A percentile compares a stretch with the other conserved stretches of the same genome.
Evolutionary conservation across 2,888 invertebrate genomes (phyloP).

Genomic region (Meta bourneti): DNA sequence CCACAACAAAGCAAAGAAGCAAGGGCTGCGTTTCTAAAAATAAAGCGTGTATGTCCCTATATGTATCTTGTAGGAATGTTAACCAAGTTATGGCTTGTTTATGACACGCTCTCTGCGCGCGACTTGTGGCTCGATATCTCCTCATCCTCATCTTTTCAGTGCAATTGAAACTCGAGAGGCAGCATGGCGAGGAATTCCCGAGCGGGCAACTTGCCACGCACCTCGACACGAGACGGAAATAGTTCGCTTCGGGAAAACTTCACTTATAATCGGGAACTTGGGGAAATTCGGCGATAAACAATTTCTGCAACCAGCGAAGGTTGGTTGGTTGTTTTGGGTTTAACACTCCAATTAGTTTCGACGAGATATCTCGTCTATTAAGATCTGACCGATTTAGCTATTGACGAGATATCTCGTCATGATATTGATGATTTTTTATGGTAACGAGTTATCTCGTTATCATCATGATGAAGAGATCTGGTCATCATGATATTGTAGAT

Average conservation of each 20-base stretch:
- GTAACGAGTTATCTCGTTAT: background rate
- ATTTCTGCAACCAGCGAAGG: background rate
- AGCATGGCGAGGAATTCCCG: constrained; percentile 22
- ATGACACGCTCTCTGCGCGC: constrained; percentile 25
- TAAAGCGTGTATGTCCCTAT: constrained; percentile 49
- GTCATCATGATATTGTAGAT: background rate
- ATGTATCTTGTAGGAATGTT: constrained; percentile 67
- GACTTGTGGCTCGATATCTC: constrained; percentile 39
- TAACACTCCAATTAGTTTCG: too few species aligned
- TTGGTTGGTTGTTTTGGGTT: too few species aligned
- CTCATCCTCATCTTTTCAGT: constrained; percentile 57
- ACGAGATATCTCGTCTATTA: too few species aligned
- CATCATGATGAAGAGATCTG: background rate
- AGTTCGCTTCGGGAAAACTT: constrained; percentile 14
- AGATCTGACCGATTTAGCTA: too few species aligned
- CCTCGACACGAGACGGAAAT: constrained; percentile 42
- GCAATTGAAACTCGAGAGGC: constrained; percentile 42
- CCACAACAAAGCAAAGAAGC: constrained; percentile 9
- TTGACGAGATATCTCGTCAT: too few species aligned
- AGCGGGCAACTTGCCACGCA: constrained; percentile 57
- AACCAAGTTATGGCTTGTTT: constrained; percentile 54
- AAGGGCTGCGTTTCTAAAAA: constrained; percentile 23
- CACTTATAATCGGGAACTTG: background rate
- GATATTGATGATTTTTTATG: too few species aligned
- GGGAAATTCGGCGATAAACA: background rate